A percentile compares a stretch with the other conserved stretches of the same genome.
Conservation (phyloP, 2,797 vertebrate species). For the Petrocephalus schoutedeni region DNA sequence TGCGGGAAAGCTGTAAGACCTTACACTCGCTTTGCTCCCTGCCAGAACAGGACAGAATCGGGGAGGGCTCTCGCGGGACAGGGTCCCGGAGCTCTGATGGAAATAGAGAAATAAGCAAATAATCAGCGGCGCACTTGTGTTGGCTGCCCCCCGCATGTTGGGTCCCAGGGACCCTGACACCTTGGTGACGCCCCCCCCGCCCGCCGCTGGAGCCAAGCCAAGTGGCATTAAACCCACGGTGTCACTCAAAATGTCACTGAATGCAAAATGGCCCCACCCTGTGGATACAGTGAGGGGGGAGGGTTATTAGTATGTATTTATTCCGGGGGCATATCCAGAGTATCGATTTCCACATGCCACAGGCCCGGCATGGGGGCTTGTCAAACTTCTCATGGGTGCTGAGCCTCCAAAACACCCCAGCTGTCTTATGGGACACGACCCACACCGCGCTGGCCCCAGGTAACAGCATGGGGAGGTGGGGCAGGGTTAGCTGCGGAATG, state of each 20-base stretch:
- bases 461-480: not conserved
- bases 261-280: constrained; percentile 23
- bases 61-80: not conserved
- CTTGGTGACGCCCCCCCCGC: not conserved
- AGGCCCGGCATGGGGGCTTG: constrained; percentile 3
- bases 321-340: constrained; percentile 20
- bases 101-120: not conserved
- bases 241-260: constrained; percentile 27
- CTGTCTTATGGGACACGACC: not conserved
- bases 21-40: not conserved
- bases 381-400: not conserved
- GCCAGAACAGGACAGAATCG: not conserved
- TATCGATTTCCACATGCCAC: constrained; percentile 21
- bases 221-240: not conserved
- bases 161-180: not conserved
- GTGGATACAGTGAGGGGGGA: not conserved
- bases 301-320: constrained; percentile 23
- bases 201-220: not conserved
- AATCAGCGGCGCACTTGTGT: not conserved
- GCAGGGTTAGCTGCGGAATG: not conserved
- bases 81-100: not conserved
- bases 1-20: not conserved
- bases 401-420: not conserved
- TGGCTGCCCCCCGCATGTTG: not conserved
- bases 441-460: not conserved